Evolutionary conservation across 2,797 vertebrate genomes (phyloP), one percentile per base, ranked within the genome.

Genomic region (Channa striata): DNA sequence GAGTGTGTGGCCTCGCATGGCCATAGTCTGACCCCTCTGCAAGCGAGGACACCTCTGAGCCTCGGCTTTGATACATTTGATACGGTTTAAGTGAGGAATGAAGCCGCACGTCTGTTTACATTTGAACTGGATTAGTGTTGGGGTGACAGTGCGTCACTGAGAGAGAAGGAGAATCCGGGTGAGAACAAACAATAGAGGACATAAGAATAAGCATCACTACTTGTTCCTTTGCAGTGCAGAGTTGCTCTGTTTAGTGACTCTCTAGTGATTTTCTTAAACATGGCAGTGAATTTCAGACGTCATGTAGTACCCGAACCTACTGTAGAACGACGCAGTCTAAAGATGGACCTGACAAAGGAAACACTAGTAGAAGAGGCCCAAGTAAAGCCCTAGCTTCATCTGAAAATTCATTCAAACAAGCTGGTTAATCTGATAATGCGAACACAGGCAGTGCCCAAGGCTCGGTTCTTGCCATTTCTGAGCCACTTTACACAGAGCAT

Each of bases 31-130:
- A 94, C 93, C 94, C 81, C 84, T 78, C 86, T 89, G 90, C 82
- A 88, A 89, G 88, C 88, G 77, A 91, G 92, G 94, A 95, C 92
- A 90, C 93, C 92, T 92, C 92, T 93, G 95, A 95, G 93, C 93
- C 93, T 11, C 0, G 30, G 94, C 96, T 97, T 97, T 97, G 96
- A 96, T 97, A 94, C 94, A 96, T 97, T 96, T 93, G 96, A 97
- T 97, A 96, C 86, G 95, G 95, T 96, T 96, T 94, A 93, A 93
- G 93, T 87, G 87, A 91, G 92, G 93, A 94, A 95, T 91, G 93
- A 95, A 92, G 92, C 93, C 91, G 85, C 90, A 92, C 93, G 94
- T 89, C 93, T 95, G 93, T 95, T 95, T 95, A 93, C 94, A 91
- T 95, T 95, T 93, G 93, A 94, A 93, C 90, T 81, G 94, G 94